Base-by-base conservation (phyloP, 2,888 invertebrate genomes). In the Morpho helenor region DNA sequence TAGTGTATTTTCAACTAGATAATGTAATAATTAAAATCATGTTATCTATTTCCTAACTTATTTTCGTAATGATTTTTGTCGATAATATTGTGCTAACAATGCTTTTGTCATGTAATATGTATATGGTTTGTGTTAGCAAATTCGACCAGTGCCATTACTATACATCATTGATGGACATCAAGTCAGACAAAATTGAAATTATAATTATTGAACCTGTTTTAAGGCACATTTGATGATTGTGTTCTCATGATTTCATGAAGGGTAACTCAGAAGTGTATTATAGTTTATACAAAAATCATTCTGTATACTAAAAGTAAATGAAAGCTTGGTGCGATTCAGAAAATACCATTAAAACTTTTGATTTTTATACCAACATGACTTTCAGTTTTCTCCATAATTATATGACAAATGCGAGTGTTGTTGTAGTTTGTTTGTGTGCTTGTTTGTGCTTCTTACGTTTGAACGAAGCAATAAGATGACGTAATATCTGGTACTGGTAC, bases 311-410 rank as follows among this genome's bases (percentile, higher is more conserved):
- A 89, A 89, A 89, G 84, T 89, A 87, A 87, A 87, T 87, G 88
- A 85, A 89, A 87, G 89, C 89, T 90, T 89, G 89, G 89, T 90
- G 89, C 89, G 89, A 90, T 89, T 88, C 88, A 87, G 89, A 88
- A 89, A 89, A 89, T 88, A 89, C 89, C 89, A 90, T 90, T 90
- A 90, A 90, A 90, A 89, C 89, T 90, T 90, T 90, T 90, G 89
- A 90, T 90, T 90, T 90, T 90, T 90, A 90, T 90, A 90, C 89
- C 89, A 90, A 87, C 72, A 77, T 63, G 76, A 82, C 76, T 81
- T 84, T 85, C 7, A 31, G 31, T 31, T 31, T 31, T 31, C 31
- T 31, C 31, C 31, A 31, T 31, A 3, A 31, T 31, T 31, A 31
- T 31, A 31, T 31, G 31, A 31, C 31, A 31, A 31, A 31, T 16